phyloP scores from a whole-genome alignment of 2,888 invertebrate genomes.

The Antheraea yamamai region DNA sequence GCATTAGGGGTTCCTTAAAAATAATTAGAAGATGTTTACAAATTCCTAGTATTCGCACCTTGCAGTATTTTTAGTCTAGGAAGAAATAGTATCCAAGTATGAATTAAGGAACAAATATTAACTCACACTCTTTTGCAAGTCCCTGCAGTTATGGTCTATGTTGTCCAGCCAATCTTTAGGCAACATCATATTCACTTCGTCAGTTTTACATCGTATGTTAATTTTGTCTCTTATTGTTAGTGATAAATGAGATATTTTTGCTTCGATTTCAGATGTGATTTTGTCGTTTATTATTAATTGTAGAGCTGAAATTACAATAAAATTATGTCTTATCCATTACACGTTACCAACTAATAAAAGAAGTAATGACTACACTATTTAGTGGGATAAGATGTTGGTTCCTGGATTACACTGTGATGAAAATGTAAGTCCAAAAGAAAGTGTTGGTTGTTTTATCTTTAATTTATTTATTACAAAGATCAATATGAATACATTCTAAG shows the following conservation, averaged over 20 bases:
- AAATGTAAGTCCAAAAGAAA: no score
- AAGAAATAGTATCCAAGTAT: not conserved
- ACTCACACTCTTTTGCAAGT: slow-evolving; percentile 34
- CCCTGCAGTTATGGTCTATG: slow-evolving; percentile 36
- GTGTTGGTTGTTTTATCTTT: no score
- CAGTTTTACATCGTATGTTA: slow-evolving; percentile 35
- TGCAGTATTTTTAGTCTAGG: not conserved
- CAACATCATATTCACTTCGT: slow-evolving; percentile 22
- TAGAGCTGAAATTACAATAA: slow-evolving; percentile 21
- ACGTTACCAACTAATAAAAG: not conserved
- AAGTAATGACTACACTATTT: not conserved
- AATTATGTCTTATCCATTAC: not conserved
- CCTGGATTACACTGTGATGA: no score
- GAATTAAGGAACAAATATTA: not conserved
- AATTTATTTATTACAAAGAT: no score
- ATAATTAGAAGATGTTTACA: not conserved
- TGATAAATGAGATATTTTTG: slow-evolving; percentile 29
- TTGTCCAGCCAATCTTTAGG: slow-evolving; percentile 37
- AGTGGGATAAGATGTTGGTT: no score
- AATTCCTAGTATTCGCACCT: not conserved
- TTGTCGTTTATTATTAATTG: slow-evolving; percentile 23
- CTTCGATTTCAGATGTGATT: slow-evolving; percentile 24
- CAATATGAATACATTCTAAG: no score
- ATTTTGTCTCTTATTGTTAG: slow-evolving; percentile 19
- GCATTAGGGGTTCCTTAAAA: no score